Evolutionary conservation across 2,113 vertebrate species (phyloP), one percentile per base, ranked within the genome.

Genomic region (Phyllostomus hastatus): DNA sequence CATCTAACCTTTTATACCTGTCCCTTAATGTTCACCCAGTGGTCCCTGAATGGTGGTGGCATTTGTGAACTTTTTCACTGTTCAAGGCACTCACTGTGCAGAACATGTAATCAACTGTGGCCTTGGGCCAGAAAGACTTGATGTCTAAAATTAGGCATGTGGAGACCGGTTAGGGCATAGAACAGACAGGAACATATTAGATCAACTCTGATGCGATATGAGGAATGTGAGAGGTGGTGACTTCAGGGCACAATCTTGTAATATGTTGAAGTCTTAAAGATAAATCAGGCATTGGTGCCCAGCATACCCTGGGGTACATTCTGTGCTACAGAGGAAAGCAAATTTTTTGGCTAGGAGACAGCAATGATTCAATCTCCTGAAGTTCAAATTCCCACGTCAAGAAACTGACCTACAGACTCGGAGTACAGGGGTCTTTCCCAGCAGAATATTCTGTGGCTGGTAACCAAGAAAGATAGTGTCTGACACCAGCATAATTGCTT

Each of bases 81-180:
- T 70, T 82, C n/a, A 86, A 80, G 48, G 93, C 66, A 97, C 93
- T 69, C 82, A 76, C 67, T 97, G 93, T 96, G 70, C 96, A 48
- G 96, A 96, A 97, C 95, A 95, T 88, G 96, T 88, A 95, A 94
- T 97, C 95, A 95, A 19, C 81, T 52, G 43, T 72, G 92, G 94
- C 92, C 46, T 94, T 85, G 67, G n/a, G 91, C 97, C 96, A 97
- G 75, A 92, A 93, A 91, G 70, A 33, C 78, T 86, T 83, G n/a
- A 83, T 43, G 50, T 83, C 97, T 98, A 97, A 97, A 97, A 96
- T 97, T 97, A 96, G 94, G 90, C 91, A 38, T 64, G 46, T 90
- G 59, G 80, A 94, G 57, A 41, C 85, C 83, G 46, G 82, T 59
- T 86, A 89, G 82, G 38, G 86, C 72, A 52, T 26, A 86, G 72